Evolutionary conservation across 2,797 vertebrate genomes (phyloP).

Genomic region (Erithacus rubecula): DNA sequence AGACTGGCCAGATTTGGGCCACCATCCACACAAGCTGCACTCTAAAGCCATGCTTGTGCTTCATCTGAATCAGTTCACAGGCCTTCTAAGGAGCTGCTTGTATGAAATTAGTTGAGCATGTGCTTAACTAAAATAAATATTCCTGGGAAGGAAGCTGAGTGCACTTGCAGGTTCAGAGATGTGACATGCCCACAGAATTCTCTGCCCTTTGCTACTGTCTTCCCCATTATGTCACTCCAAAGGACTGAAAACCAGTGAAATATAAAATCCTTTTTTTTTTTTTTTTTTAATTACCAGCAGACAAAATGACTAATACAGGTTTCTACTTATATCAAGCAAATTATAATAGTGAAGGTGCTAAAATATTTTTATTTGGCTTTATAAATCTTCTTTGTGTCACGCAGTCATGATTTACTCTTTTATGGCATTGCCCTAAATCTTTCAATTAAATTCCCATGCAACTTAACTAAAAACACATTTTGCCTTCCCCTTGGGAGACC

Average conservation of each 20-base stretch:
- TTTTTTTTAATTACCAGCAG: neutral
- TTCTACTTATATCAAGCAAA: neutral
- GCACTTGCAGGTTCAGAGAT: neutral
- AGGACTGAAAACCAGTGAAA: neutral
- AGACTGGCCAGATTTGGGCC: neutral
- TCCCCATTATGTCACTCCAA: neutral
- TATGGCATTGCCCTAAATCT: slow-evolving; percentile 36
- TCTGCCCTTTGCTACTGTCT: neutral
- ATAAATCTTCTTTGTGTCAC: slow-evolving; percentile 11
- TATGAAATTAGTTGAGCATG: neutral
- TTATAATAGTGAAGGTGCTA: neutral
- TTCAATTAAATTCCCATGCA: slow-evolving; percentile 52
- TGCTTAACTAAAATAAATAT: neutral
- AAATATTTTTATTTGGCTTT: slow-evolving; percentile 35
- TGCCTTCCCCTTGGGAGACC: slow-evolving; percentile 37
- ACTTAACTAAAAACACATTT: slow-evolving; percentile 62
- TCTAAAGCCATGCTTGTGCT: neutral
- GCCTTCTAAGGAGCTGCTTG: neutral
- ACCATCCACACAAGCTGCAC: neutral
- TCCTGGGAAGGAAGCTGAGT: neutral
- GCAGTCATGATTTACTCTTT: neutral
- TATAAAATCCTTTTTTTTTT: neutral
- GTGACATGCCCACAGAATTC: fast-evolving
- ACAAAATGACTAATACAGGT: neutral
- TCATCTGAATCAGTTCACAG: neutral